Conservation (phyloP, 2,888 invertebrate genomes). For the Nomada fabriciana region DNA sequence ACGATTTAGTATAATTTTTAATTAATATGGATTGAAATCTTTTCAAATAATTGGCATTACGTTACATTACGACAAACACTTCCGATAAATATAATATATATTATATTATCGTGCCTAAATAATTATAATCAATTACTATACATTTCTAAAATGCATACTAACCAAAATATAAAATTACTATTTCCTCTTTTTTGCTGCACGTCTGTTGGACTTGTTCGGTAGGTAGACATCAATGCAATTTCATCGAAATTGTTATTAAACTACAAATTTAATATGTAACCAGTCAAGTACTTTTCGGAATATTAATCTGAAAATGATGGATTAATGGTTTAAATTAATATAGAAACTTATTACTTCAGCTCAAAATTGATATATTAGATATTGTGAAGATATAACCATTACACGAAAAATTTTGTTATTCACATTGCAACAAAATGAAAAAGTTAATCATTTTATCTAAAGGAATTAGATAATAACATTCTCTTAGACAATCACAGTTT, state of each 20-base stretch:
- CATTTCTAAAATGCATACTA: conserved; percentile 5
- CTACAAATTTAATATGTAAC: not conserved
- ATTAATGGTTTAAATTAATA: not conserved
- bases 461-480: not conserved
- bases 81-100: too few relatives aligned
- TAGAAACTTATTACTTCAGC: not conserved
- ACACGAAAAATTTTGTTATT: not conserved
- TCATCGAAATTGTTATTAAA: not conserved
- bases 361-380: not conserved
- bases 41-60: too few relatives aligned
- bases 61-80: too few relatives aligned
- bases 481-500: not conserved
- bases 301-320: not conserved
- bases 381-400: not conserved
- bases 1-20: too few relatives aligned
- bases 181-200: conserved; percentile 43
- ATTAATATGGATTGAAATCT: too few relatives aligned
- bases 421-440: not conserved
- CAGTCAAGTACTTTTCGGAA: conserved; percentile 2
- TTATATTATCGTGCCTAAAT: too few relatives aligned
- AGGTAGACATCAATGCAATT: conserved; percentile 23
- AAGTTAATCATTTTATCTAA: too few relatives aligned
- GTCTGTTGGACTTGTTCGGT: conserved; percentile 37
- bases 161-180: conserved; percentile 14
- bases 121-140: not conserved